Base-by-base conservation (phyloP, 2,113 vertebrate species). In the Donacobius atricapilla region DNA sequence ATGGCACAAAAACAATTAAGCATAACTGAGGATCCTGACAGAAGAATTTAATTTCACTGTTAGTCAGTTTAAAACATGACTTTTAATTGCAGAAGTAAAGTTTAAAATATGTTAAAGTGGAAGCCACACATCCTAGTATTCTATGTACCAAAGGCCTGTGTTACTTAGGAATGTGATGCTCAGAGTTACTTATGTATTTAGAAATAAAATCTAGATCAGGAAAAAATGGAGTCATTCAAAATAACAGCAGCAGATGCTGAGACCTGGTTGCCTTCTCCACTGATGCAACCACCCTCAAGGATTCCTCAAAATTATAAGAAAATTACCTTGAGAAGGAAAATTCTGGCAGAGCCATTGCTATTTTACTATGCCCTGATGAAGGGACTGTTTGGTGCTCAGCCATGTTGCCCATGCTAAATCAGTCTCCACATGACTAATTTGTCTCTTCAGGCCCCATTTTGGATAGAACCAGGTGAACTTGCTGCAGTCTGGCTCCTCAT, bases 321-420 rank as follows among this genome's bases (percentile, higher is more conserved):
- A 73, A 82, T 79, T 54, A 51, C 18, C 15, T 45, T 23, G 8
- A 51, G 40, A 69, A 71, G 47, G 30, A 79, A 77, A 76, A 73
- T 56, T 53, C 31, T 86, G 45, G 21, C 58, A 85, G 11, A 65
- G 8, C 16, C 18, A 6, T 39, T 70, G n/a, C 22, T 4, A 0
- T 56, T 64, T 86, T 51, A 71, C 31, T 31, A 20, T 35, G 7
- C 7, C 22, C 20, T 70, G 60, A 48, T 48, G 54, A 53, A 91
- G 42, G 23, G 33, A n/a, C 14, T 3, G 1, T 50, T 60, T 28
- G 20, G 27, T 66, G 11, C 22, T 54, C 63, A 77, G 40, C 11
- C 17, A 15, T 2, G 1, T 33, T 57, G 30, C 3, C 44, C 0
- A 0, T 47, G 6, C 15, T 30, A 44, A 15, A 8, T 39, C 27